phyloP scores from a whole-genome alignment of 2,113 vertebrate species.

The Neopipo cinnamomea region DNA sequence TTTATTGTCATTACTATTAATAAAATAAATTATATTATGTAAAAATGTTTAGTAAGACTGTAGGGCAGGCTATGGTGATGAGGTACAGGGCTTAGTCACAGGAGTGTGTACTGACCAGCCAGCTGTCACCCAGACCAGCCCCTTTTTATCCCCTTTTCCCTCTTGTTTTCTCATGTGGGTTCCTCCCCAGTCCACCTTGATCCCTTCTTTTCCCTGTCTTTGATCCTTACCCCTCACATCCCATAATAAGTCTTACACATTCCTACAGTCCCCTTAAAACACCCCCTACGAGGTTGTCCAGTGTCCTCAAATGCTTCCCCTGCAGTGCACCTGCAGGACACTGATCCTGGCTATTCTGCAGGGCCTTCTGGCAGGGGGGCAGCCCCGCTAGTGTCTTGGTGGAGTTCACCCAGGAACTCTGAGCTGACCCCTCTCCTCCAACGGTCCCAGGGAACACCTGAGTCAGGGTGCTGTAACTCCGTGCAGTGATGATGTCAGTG shows the following conservation, averaged over 20 bases:
- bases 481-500: no score
- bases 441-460: background rate
- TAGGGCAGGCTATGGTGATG: no score
- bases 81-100: rapidly evolving
- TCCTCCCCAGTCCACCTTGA: background rate
- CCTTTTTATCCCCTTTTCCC: background rate
- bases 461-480: background rate
- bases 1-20: background rate
- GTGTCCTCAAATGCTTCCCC: rapidly evolving
- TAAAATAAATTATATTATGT: background rate
- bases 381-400: background rate
- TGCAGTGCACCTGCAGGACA: rapidly evolving
- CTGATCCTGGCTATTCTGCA: no score
- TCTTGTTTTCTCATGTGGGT: background rate
- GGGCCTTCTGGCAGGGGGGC: background rate
- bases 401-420: background rate
- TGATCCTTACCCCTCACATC: background rate
- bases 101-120: rapidly evolving
- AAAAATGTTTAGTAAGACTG: background rate
- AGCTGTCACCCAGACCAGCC: background rate
- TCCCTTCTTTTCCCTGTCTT: background rate
- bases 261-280: background rate
- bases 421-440: background rate
- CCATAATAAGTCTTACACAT: background rate
- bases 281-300: background rate